Evolutionary conservation across 2,888 invertebrate species (phyloP).

Genomic region (Gerosis bhagava): DNA sequence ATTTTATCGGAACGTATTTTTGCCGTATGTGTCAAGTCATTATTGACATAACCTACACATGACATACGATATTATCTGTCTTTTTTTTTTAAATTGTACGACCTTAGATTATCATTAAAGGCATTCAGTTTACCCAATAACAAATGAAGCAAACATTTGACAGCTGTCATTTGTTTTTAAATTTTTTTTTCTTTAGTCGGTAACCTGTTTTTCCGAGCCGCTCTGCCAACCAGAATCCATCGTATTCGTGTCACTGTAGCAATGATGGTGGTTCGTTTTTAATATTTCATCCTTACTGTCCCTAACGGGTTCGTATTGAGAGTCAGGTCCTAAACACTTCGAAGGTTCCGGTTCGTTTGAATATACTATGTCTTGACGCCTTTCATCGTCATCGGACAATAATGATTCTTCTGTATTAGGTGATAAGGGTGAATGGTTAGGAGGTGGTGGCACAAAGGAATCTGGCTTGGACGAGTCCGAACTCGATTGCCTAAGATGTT

Average conservation of each 20-base stretch:
- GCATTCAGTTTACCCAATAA: too few relatives aligned
- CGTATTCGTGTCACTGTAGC: conserved; percentile 82
- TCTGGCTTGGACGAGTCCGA: conserved; percentile 54
- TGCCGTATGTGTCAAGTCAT: too few relatives aligned
- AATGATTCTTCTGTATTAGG: conserved; percentile 73
- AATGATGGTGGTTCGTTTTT: conserved; percentile 74
- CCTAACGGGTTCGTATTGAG: conserved; percentile 67
- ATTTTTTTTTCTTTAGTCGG: conserved; percentile 48
- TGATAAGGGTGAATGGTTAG: conserved; percentile 60
- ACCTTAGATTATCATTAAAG: too few relatives aligned
- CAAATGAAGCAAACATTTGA: not conserved
- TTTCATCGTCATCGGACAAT: conserved; percentile 51
- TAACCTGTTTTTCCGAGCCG: conserved; percentile 84
- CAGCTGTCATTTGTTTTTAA: not conserved
- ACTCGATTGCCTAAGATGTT: conserved; percentile 56
- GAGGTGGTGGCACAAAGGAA: conserved; percentile 55
- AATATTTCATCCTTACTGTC: conserved; percentile 63
- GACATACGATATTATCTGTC: too few relatives aligned
- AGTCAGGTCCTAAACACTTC: conserved; percentile 66
- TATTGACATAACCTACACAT: too few relatives aligned
- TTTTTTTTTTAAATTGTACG: too few relatives aligned
- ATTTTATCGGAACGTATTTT: too few relatives aligned
- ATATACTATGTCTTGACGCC: conserved; percentile 52
- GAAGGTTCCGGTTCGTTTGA: conserved; percentile 63
- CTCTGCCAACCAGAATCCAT: conserved; percentile 88